Conservation (phyloP, 2,888 invertebrate species). For the Gastrophysa polygoni region DNA sequence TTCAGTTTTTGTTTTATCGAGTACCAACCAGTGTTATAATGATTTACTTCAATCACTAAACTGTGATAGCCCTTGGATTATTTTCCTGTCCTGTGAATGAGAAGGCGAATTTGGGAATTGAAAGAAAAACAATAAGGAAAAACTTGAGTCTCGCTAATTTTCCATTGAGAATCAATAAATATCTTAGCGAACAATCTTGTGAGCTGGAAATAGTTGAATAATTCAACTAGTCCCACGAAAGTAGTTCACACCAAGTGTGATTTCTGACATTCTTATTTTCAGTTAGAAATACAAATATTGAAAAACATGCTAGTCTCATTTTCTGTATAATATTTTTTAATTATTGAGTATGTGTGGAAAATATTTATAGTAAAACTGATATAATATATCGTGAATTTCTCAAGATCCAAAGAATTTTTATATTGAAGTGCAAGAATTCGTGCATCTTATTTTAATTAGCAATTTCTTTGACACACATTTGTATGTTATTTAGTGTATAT, state of each 20-base stretch:
- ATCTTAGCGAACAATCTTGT: neutral
- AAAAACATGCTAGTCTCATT: constrained; percentile 51
- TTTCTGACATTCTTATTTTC: constrained; percentile 15
- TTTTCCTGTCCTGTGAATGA: too few relatives aligned
- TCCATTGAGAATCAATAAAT: neutral
- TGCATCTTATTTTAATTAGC: constrained; percentile 26
- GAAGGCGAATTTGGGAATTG: too few relatives aligned
- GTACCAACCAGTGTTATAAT: constrained; percentile 32
- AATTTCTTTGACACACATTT: constrained; percentile 27
- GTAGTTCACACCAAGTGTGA: constrained; percentile 10
- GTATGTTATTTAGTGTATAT: constrained; percentile 23
- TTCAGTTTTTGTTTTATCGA: neutral
- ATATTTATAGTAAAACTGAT: constrained; percentile 42
- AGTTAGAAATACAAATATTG: constrained; percentile 23
- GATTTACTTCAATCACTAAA: constrained; percentile 53
- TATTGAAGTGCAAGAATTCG: constrained; percentile 36
- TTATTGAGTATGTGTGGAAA: constrained; percentile 35
- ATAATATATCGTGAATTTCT: constrained; percentile 48
- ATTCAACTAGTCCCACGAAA: constrained; percentile 15
- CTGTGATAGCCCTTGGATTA: constrained; percentile 58
- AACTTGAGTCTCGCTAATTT: neutral
- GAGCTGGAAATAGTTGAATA: neutral
- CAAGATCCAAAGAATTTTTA: constrained; percentile 57
- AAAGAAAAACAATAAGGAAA: neutral
- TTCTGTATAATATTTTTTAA: constrained; percentile 48